These are phyloP conservation scores for Erpetoichthys calabaricus DNA, from an alignment of 2,797 vertebrate genomes.

Conservation along the genomic window DNA sequence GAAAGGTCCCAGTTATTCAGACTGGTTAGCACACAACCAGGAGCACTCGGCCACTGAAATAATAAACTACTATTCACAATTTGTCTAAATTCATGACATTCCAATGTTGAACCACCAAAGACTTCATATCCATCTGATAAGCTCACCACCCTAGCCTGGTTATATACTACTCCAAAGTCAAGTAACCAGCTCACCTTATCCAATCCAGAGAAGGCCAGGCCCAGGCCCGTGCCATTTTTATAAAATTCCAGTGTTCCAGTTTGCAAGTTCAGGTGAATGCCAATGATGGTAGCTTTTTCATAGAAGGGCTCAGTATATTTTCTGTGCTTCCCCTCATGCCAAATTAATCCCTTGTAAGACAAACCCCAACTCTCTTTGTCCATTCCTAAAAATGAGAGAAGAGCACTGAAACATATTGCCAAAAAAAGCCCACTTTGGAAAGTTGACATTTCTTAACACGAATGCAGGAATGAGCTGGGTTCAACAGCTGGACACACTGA, in stretches of 20 bases:
- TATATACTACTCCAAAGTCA: too few relatives aligned
- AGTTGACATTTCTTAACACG: too few relatives aligned
- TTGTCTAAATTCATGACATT: too few relatives aligned
- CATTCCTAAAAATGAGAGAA: conserved; percentile 15
- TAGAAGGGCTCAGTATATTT: conserved; percentile 31
- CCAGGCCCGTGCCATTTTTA: conserved; percentile 23
- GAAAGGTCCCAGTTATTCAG: too few relatives aligned
- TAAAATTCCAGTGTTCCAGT: conserved; percentile 26
- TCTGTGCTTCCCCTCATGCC: conserved; percentile 23
- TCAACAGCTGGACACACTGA: too few relatives aligned
- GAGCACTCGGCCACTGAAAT: too few relatives aligned
- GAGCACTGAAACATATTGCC: not conserved
- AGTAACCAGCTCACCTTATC: conserved; percentile 17
- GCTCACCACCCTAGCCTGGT: too few relatives aligned
- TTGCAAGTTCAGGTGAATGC: conserved; percentile 22
- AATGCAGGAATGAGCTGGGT: too few relatives aligned
- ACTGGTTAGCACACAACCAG: too few relatives aligned
- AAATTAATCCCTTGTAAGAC: conserved; percentile 28
- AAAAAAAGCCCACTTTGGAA: not conserved
- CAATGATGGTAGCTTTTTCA: conserved; percentile 27
- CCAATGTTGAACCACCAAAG: too few relatives aligned
- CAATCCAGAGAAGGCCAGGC: conserved; percentile 26
- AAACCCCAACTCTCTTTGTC: conserved; percentile 31
- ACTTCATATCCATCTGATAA: too few relatives aligned
- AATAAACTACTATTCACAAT: too few relatives aligned